phyloP scores from a whole-genome alignment of 2,113 vertebrate genomes.

The Electrona antarctica region DNA sequence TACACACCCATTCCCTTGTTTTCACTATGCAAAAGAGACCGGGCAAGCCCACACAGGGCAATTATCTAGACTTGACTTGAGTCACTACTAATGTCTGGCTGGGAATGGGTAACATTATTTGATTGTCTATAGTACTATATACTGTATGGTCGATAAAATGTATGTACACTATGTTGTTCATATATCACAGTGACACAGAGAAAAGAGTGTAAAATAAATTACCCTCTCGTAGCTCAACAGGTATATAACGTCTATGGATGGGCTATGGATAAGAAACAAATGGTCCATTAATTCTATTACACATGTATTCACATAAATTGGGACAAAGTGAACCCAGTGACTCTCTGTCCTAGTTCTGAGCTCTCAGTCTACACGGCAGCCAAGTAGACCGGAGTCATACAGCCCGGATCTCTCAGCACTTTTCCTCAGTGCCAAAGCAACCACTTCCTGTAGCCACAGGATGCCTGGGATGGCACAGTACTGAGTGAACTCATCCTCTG shows the following conservation, averaged over 20 bases:
- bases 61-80: neutral
- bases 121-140: neutral
- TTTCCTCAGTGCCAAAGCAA: slow-evolving; percentile 39
- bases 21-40: neutral
- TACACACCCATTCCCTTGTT: slow-evolving; percentile 10
- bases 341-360: slow-evolving; percentile 24
- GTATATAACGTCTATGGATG: too few species aligned
- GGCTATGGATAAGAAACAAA: too few species aligned
- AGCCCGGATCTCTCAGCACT: slow-evolving; percentile 23
- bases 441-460: slow-evolving; percentile 52
- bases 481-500: slow-evolving; percentile 33
- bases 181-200: too few species aligned
- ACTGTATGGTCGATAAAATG: too few species aligned
- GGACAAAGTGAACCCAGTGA: slow-evolving; percentile 34
- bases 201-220: too few species aligned
- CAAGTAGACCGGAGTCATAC: slow-evolving; percentile 19
- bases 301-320: neutral
- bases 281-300: too few species aligned
- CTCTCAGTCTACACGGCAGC: slow-evolving; percentile 23
- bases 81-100: neutral
- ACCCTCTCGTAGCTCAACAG: too few species aligned
- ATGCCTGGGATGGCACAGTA: slow-evolving; percentile 40
- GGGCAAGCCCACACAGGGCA: slow-evolving; percentile 9
- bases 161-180: too few species aligned
- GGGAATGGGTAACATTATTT: neutral